Evolutionary conservation across 2,797 vertebrate genomes (phyloP), one percentile per base, ranked within the genome.

Genomic region (Moxostoma hubbsi): DNA sequence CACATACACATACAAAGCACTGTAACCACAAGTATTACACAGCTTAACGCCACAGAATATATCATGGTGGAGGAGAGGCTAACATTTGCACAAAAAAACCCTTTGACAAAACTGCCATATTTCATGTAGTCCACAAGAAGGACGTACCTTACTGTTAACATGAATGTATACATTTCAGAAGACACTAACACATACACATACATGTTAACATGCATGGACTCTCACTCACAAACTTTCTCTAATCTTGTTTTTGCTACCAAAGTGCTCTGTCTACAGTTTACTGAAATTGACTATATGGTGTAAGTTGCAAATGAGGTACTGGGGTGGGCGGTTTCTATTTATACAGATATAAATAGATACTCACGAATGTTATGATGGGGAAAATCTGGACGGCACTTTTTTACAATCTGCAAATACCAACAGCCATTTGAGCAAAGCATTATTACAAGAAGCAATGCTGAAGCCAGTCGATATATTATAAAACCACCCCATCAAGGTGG

Each of bases 191-290:
- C 57, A 73, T 51, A 36, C 6, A 66, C 85, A 85, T 53, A 84
- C 82, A 86, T 80, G 81, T 71, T 67, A 69, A 83, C 75, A 64
- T 74, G 68, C 81, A 75, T 55, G 68, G 76, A 71, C 57, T 4
- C 36, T 36, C 67, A 61, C 69, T 65, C 67, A 88, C 86, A 91
- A 88, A 90, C 50, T 71, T 71, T 71, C 59, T 80, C 69, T 71
- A 47, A 74, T 64, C 80, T 70, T 75, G 81, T 87, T 84, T 92
- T 89, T 86, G 91, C 90, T 92, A 95, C 94, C 94, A 94, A 95
- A 95, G 94, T 94, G 93, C 94, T 94, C 92, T 94, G 90, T 84
- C 51, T 92, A 90, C 90, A 80, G 71, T 82, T 73, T 77, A 82
- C 79, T 82, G 91, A 90, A 92, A 93, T 85, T 86, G 89, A 92